A percentile compares a stretch with the other conserved stretches of the same genome.
These are phyloP conservation scores for Thaleichthys pacificus DNA, from an alignment of 2,797 vertebrate genomes.

Conservation along the genomic window DNA sequence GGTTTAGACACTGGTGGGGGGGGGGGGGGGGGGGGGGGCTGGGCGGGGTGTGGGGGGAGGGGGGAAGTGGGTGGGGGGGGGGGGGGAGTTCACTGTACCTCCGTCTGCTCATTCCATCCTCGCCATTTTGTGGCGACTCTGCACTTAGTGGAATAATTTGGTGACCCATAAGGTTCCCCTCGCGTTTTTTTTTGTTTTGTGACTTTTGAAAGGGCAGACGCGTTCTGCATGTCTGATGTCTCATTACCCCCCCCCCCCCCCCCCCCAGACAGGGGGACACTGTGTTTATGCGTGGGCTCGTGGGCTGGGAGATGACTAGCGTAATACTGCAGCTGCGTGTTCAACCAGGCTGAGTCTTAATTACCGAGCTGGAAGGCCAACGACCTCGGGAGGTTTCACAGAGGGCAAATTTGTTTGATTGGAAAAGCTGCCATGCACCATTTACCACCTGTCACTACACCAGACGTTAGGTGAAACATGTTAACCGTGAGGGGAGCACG, in stretches of 20 bases:
- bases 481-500: background rate
- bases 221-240: slow-evolving; percentile 40
- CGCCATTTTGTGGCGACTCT: slow-evolving; percentile 47
- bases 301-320: slow-evolving; percentile 16
- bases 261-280: slow-evolving; percentile 17
- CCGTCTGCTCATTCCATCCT: slow-evolving; percentile 17
- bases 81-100: background rate
- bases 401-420: slow-evolving; percentile 25
- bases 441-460: background rate
- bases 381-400: slow-evolving; percentile 14
- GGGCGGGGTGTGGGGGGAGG: background rate
- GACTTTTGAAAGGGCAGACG: slow-evolving; percentile 46
- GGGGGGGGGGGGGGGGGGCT: background rate
- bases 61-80: background rate
- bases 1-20: slow-evolving; percentile 13
- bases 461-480: slow-evolving; percentile 11
- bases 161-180: slow-evolving; percentile 33
- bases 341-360: slow-evolving; percentile 46
- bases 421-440: slow-evolving; percentile 14
- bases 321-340: slow-evolving; percentile 21
- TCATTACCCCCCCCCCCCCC: slow-evolving; percentile 38
- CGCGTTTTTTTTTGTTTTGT: slow-evolving; percentile 1
- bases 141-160: slow-evolving; percentile 47
- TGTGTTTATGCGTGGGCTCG: slow-evolving; percentile 42
- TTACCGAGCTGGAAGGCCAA: slow-evolving; percentile 30